Evolutionary conservation across 2,113 vertebrate species (phyloP).

Genomic region (Arothron firmamentum): DNA sequence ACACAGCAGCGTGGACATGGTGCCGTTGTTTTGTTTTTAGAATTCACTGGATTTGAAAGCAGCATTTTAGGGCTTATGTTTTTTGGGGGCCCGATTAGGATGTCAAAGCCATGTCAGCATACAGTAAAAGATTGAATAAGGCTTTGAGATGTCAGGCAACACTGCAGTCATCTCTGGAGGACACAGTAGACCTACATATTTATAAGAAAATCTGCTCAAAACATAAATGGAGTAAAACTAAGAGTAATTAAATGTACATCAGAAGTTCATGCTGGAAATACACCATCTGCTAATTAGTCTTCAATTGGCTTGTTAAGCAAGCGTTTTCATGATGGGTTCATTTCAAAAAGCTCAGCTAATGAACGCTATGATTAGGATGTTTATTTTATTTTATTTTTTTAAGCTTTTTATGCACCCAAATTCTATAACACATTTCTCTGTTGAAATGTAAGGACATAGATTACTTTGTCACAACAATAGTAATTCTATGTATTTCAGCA

Average conservation of each 20-base stretch:
- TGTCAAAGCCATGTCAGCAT: neutral
- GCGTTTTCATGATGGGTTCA: constrained; percentile 25
- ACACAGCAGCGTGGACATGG: too few relatives aligned
- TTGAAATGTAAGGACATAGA: constrained; percentile 1
- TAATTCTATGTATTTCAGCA: too few relatives aligned
- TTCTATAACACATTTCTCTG: too few relatives aligned
- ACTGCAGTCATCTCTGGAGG: constrained; percentile 27
- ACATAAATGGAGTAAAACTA: constrained; percentile 46
- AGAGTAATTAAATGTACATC: constrained; percentile 63
- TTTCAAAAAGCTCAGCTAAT: constrained; percentile 43
- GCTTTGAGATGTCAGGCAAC: constrained; percentile 2
- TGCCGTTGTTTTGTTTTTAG: too few relatives aligned
- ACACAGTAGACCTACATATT: constrained; percentile 39
- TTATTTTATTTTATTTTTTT: constrained; percentile 13
- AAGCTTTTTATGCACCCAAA: too few relatives aligned
- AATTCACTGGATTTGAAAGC: neutral
- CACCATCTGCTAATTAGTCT: constrained; percentile 66
- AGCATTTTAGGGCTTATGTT: neutral
- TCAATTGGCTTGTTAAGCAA: constrained; percentile 48
- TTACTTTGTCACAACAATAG: too few relatives aligned
- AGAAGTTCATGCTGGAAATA: constrained; percentile 50
- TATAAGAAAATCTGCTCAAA: constrained; percentile 40
- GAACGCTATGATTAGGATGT: too few relatives aligned
- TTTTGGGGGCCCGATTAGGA: neutral
- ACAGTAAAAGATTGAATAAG: constrained; percentile 1